Percentiles rank a stretch among this genome's conserved stretches.
Conservation (phyloP, 64 coral and sea anemone species). For the Dendrophyllia cribrosa region DNA sequence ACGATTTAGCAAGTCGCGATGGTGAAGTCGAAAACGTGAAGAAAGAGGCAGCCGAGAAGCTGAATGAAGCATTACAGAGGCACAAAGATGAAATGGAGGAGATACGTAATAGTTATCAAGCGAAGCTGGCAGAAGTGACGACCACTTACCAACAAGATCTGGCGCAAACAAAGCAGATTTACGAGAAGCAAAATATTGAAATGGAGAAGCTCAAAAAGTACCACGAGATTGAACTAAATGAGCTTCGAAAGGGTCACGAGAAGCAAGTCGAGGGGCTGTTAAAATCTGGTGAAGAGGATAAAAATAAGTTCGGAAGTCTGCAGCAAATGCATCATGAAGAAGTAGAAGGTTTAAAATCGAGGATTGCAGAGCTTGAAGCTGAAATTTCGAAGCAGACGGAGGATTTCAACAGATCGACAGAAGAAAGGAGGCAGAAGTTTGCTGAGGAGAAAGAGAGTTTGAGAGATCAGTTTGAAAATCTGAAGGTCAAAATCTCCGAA, state of each 20-base stretch:
- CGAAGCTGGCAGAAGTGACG: conserved; percentile 74
- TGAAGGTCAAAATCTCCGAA: conserved; percentile 26
- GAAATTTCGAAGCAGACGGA: background rate
- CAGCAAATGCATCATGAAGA: conserved; percentile 13
- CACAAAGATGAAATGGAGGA: conserved; percentile 78
- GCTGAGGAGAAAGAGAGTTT: background rate
- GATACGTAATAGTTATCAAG: conserved; percentile 71
- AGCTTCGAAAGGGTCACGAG: conserved; percentile 29
- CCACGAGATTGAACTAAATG: conserved; percentile 78
- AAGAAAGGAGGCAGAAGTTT: conserved; percentile 27
- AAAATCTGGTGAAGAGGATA: conserved; percentile 27
- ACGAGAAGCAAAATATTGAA: conserved; percentile 90
- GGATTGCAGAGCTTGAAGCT: background rate
- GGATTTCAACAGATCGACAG: background rate
- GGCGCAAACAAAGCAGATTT: conserved; percentile 78
- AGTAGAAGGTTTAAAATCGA: conserved; percentile 19
- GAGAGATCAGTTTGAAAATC: conserved; percentile 39
- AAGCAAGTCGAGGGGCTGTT: conserved; percentile 33
- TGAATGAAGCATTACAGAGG: conserved; percentile 59
- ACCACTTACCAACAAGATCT: conserved; percentile 70
- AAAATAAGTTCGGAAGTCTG: background rate
- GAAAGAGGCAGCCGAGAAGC: conserved; percentile 58
- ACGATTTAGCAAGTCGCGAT: conserved; percentile 50
- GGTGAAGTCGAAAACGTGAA: conserved; percentile 57
- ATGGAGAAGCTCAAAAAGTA: conserved; percentile 90